Evolutionary conservation across 2,113 vertebrate species (phyloP).

Genomic region (Anseranas semipalmata): DNA sequence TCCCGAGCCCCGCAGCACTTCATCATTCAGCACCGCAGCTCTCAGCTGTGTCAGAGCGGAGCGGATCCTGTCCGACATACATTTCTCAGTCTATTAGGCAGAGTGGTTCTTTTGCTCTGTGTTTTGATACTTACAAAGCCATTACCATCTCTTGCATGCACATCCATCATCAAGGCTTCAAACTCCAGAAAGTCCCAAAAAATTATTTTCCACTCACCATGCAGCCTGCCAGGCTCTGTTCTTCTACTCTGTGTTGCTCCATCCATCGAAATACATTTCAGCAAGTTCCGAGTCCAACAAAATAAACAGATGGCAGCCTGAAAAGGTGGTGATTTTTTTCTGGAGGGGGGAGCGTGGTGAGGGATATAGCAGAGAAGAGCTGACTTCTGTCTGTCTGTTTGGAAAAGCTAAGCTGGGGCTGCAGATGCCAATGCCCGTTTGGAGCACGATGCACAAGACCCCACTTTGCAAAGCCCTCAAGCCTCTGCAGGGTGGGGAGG

Average conservation of each 20-base stretch:
- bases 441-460: not conserved
- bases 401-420: not conserved
- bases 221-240: constrained; percentile 69
- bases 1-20: not conserved
- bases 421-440: fast-evolving
- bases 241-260: constrained; percentile 53
- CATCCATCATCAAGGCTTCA: constrained; percentile 55
- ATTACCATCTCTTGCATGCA: constrained; percentile 49
- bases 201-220: constrained; percentile 57
- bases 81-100: constrained; percentile 37
- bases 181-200: constrained; percentile 41
- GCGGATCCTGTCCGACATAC: not conserved
- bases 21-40: not conserved
- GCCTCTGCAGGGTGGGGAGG: not conserved
- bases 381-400: not conserved
- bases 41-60: not conserved
- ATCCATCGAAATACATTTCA: constrained; percentile 48
- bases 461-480: fast-evolving
- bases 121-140: constrained; percentile 47
- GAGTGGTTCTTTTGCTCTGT: constrained; percentile 32
- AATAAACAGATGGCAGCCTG: constrained; percentile 52
- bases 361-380: not conserved
- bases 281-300: not conserved
- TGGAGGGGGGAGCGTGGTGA: not conserved
- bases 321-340: constrained; percentile 14